A percentile compares a stretch with the other conserved stretches of the same genome.
Conservation (phyloP, 2,888 invertebrate genomes). For the Crepidodera aurea region DNA sequence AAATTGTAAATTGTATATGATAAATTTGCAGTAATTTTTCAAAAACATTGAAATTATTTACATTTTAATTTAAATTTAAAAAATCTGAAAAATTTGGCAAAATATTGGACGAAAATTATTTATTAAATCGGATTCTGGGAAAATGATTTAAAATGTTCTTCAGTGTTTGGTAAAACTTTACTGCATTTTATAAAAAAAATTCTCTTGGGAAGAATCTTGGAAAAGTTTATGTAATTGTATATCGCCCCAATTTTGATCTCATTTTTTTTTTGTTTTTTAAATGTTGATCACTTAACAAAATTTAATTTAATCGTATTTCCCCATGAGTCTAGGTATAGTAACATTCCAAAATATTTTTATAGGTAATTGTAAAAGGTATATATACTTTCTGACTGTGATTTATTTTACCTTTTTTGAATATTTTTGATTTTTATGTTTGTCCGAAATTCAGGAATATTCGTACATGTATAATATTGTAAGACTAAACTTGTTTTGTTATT, state of each 20-base stretch:
- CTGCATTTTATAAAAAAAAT: neutral
- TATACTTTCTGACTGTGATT: conserved; percentile 54
- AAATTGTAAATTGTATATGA: neutral
- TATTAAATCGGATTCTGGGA: too few species aligned
- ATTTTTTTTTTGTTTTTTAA: conserved; percentile 10
- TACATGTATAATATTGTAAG: conserved; percentile 26
- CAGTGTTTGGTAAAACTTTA: neutral
- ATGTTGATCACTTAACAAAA: too few species aligned
- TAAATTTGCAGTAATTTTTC: neutral
- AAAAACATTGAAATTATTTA: neutral
- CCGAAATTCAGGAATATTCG: conserved; percentile 31
- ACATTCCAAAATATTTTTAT: conserved; percentile 46
- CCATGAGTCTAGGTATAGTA: conserved; percentile 26
- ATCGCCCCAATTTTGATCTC: neutral
- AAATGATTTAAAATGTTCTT: too few species aligned
- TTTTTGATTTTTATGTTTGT: conserved; percentile 31
- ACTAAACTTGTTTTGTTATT: conserved; percentile 27
- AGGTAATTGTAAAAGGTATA: conserved; percentile 41
- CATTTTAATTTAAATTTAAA: neutral
- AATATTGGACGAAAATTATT: too few species aligned
- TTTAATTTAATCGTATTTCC: neutral
- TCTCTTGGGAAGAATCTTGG: neutral
- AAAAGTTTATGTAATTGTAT: neutral
- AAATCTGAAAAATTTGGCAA: too few species aligned
- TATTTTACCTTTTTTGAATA: conserved; percentile 45